Conservation (phyloP, 2,888 invertebrate genomes). For the Tachina lurida region DNA sequence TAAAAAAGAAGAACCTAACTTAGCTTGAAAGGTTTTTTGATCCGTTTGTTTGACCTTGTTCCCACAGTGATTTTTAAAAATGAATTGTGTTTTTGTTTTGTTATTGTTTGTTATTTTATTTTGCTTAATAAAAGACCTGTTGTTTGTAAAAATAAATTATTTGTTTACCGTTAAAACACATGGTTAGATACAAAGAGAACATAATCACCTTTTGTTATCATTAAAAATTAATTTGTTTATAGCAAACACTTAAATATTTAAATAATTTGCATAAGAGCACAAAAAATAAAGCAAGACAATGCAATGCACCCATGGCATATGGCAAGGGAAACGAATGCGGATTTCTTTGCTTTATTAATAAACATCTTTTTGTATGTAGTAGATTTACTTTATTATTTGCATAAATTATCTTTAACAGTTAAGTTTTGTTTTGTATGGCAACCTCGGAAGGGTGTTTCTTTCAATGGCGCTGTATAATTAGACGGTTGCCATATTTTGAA, state of each 20-base stretch:
- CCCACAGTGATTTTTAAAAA: constrained; percentile 37
- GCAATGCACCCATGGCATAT: neutral
- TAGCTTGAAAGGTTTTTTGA: neutral
- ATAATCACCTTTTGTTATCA: neutral
- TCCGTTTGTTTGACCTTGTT: constrained; percentile 47
- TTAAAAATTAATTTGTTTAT: neutral
- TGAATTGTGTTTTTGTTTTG: constrained; percentile 19
- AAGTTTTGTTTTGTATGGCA: constrained; percentile 4
- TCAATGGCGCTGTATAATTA: neutral
- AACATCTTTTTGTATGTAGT: neutral
- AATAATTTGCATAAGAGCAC: constrained; percentile 11
- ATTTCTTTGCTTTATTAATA: constrained; percentile 1
- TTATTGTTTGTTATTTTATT: constrained; percentile 3
- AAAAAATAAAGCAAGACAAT: neutral
- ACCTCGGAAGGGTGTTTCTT: neutral
- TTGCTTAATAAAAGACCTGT: neutral
- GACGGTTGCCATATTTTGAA: constrained; percentile 1
- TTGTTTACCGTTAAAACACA: neutral
- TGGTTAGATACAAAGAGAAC: no score
- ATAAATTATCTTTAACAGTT: neutral
- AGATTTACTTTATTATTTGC: neutral
- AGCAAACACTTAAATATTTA: constrained; percentile 1
- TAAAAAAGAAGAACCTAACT: neutral
- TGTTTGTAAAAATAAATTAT: neutral
- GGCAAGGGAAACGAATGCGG: neutral